phyloP scores from a whole-genome alignment of 2,113 vertebrate genomes.

The Sinocyclocheilus grahami region DNA sequence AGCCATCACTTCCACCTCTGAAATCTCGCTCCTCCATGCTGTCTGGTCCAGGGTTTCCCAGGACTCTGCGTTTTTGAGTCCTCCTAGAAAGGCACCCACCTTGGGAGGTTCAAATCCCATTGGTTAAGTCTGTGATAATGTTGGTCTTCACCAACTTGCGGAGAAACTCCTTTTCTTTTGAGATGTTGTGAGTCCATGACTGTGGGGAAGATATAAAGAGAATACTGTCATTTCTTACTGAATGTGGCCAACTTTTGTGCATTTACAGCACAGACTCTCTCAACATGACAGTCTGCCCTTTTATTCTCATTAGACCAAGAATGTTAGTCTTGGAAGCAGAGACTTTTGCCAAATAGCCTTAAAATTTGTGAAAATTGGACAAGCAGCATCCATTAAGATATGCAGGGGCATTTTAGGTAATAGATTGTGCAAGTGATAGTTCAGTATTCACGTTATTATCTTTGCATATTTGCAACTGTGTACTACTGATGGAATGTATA shows the following conservation, averaged over 20 bases:
- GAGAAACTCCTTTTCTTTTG: slow-evolving; percentile 96
- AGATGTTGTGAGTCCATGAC: slow-evolving; percentile 99
- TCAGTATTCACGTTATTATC: too few species aligned
- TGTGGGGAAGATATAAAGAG: slow-evolving; percentile 61
- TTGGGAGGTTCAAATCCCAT: slow-evolving; percentile 84
- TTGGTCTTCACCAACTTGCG: slow-evolving; percentile 92
- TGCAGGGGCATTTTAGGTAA: neutral
- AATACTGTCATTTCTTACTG: neutral
- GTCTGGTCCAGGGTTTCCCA: slow-evolving; percentile 45
- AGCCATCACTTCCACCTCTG: slow-evolving; percentile 52
- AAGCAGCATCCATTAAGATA: neutral
- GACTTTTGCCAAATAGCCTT: neutral
- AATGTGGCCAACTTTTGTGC: neutral
- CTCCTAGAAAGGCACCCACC: slow-evolving; percentile 50
- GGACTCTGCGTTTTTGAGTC: slow-evolving; percentile 58
- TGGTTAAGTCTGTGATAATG: slow-evolving; percentile 92
- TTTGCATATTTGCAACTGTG: too few species aligned
- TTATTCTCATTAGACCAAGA: neutral
- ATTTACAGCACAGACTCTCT: neutral
- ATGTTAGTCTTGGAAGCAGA: neutral
- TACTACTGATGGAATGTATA: too few species aligned
- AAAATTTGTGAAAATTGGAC: neutral
- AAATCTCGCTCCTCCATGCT: slow-evolving; percentile 23
- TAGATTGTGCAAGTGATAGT: too few species aligned
- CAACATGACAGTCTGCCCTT: neutral